Evolutionary conservation across 2,888 invertebrate species (phyloP).

Genomic region (Allacma fusca): DNA sequence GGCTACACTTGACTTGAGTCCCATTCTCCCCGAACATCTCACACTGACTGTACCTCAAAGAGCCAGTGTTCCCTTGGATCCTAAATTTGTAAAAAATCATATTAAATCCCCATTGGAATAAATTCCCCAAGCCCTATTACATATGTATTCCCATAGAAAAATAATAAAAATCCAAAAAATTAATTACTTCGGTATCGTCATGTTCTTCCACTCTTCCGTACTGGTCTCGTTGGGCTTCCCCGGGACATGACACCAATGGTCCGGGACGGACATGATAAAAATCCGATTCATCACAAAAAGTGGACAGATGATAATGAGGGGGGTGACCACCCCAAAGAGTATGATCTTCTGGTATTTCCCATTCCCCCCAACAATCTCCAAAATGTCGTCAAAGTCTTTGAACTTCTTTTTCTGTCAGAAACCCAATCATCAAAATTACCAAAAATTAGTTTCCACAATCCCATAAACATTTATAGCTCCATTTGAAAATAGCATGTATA

Average conservation of each 20-base stretch:
- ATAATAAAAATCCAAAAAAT: too few species aligned
- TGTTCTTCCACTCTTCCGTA: constrained; percentile 67
- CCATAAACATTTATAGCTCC: neutral
- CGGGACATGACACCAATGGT: constrained; percentile 71
- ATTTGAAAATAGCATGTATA: too few species aligned
- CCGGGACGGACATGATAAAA: constrained; percentile 67
- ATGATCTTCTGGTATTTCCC: constrained; percentile 69
- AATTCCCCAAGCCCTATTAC: too few species aligned
- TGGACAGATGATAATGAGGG: constrained; percentile 66
- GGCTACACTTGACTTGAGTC: constrained; percentile 61
- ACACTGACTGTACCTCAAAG: constrained; percentile 36
- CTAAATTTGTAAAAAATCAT: constrained; percentile 1
- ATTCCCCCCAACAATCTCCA: constrained; percentile 68
- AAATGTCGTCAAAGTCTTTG: constrained; percentile 67
- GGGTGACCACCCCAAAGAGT: constrained; percentile 66
- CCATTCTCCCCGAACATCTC: constrained; percentile 27
- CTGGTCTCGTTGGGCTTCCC: constrained; percentile 66
- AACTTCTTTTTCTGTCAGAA: constrained; percentile 3
- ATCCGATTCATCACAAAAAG: constrained; percentile 68
- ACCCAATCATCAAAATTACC: too few species aligned
- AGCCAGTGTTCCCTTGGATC: constrained; percentile 29
- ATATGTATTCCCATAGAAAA: too few species aligned
- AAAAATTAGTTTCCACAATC: too few species aligned
- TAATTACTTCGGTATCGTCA: constrained; percentile 67
- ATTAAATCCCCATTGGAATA: too few species aligned